Percentiles rank a stretch among this genome's conserved stretches.
Evolutionary conservation across 2,113 vertebrate species (phyloP).

Genomic region (Hydrochoerus hydrochaeris): DNA sequence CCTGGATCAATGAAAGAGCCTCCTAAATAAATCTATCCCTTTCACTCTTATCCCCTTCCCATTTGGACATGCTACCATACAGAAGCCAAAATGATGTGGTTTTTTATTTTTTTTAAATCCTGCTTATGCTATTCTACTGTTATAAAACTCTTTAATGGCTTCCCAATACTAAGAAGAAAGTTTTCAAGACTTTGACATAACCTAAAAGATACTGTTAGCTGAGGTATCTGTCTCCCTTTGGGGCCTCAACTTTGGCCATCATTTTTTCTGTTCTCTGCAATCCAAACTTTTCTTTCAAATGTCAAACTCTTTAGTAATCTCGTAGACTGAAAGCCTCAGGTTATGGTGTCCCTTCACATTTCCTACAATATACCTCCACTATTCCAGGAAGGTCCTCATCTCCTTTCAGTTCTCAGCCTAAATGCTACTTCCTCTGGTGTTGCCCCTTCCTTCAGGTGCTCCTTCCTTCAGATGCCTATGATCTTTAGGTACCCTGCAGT

Average conservation of each 20-base stretch:
- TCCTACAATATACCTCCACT: background rate
- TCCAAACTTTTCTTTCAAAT: background rate
- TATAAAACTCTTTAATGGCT: background rate
- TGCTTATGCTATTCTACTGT: background rate
- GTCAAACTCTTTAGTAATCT: background rate
- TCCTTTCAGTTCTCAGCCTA: background rate
- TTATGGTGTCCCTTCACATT: too few relatives aligned
- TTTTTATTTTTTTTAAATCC: background rate
- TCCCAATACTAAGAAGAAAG: background rate
- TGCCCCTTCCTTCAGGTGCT: accelerated
- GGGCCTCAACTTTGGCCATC: background rate
- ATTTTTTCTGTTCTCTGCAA: background rate
- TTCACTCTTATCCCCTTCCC: background rate
- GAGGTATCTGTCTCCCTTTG: background rate
- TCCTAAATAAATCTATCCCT: background rate
- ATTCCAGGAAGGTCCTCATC: background rate
- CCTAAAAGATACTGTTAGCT: background rate
- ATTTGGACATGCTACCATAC: background rate
- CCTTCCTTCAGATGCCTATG: background rate
- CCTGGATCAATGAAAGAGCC: background rate
- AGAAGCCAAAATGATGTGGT: background rate
- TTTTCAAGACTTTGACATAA: background rate
- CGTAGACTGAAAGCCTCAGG: background rate
- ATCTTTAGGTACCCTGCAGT: background rate
- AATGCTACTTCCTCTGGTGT: background rate